Conservation (phyloP, 2,797 vertebrate species). For the Denticeps clupeoides region DNA sequence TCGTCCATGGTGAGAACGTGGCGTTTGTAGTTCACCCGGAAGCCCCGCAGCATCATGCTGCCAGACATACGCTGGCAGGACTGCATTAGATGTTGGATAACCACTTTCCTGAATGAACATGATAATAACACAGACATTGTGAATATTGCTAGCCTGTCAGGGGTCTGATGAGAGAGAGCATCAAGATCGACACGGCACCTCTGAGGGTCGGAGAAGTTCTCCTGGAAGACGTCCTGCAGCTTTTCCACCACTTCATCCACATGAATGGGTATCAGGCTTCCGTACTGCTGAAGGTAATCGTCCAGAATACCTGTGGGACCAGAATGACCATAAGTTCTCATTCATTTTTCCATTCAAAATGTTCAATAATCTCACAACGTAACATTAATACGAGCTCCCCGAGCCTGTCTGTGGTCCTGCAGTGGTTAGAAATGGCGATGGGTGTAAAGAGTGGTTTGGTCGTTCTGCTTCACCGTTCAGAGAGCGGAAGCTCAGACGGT, state of each 20-base stretch:
- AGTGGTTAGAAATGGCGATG: too few species aligned
- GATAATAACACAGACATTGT: background rate
- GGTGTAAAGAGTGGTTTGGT: too few species aligned
- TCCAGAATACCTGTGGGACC: slow-evolving; percentile 65
- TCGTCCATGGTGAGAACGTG: slow-evolving; percentile 90
- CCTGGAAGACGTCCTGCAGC: slow-evolving; percentile 74
- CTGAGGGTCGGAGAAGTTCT: slow-evolving; percentile 75
- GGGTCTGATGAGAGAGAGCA: too few species aligned
- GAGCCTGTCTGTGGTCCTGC: too few species aligned
- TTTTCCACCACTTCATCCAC: slow-evolving; percentile 75
- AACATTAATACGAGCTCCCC: too few species aligned
- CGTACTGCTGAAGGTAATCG: slow-evolving; percentile 76
- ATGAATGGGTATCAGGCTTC: slow-evolving; percentile 81
- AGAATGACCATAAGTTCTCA: too few species aligned
- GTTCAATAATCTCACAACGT: too few species aligned
- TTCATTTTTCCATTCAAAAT: too few species aligned
- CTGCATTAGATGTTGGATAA: slow-evolving; percentile 79
- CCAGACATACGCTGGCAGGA: slow-evolving; percentile 80
- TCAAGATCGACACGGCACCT: too few species aligned
- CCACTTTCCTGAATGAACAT: slow-evolving; percentile 60
- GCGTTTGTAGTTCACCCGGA: slow-evolving; percentile 83
- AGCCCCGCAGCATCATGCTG: slow-evolving; percentile 71
- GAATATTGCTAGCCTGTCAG: too few species aligned
- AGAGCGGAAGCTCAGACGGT: too few species aligned
- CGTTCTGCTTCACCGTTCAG: too few species aligned